Conservation (phyloP, 2,113 vertebrate species). For the Phylloscopus trochilus region DNA sequence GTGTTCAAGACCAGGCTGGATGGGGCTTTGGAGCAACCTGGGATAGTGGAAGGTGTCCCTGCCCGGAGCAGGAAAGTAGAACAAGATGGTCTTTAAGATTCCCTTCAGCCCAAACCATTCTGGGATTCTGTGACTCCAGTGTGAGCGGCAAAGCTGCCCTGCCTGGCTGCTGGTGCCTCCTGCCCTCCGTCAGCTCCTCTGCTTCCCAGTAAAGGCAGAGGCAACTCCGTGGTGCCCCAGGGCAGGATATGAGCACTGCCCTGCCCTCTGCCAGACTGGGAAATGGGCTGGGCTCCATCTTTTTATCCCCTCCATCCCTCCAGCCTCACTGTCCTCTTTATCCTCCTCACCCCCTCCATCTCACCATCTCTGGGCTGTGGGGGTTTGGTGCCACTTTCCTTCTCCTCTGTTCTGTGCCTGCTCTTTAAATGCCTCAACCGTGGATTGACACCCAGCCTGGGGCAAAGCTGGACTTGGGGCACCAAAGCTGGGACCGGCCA, state of each 20-base stretch:
- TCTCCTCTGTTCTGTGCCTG: background rate
- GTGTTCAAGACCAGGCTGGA: background rate
- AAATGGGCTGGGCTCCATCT: background rate
- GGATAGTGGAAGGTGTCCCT: background rate
- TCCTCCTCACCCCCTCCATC: background rate
- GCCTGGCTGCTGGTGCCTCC: background rate
- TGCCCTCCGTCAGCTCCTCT: background rate
- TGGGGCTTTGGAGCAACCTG: background rate
- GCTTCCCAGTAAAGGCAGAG: background rate
- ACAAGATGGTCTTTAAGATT: background rate
- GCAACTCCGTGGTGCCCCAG: background rate
- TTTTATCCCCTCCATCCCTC: background rate
- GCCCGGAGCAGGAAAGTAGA: background rate
- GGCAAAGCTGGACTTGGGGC: background rate
- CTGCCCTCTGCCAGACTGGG: background rate
- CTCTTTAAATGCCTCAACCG: fast-evolving
- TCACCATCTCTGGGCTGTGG: background rate
- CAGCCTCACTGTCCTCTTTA: background rate
- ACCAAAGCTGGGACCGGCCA: background rate
- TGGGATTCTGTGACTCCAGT: background rate
- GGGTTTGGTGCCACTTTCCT: background rate
- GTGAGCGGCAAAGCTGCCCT: background rate
- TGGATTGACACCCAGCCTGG: background rate
- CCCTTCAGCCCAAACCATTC: background rate
- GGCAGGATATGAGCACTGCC: background rate